Evolutionary conservation across 2,113 vertebrate species (phyloP), one percentile per base, ranked within the genome.

Genomic region (Pollachius pollachius): DNA sequence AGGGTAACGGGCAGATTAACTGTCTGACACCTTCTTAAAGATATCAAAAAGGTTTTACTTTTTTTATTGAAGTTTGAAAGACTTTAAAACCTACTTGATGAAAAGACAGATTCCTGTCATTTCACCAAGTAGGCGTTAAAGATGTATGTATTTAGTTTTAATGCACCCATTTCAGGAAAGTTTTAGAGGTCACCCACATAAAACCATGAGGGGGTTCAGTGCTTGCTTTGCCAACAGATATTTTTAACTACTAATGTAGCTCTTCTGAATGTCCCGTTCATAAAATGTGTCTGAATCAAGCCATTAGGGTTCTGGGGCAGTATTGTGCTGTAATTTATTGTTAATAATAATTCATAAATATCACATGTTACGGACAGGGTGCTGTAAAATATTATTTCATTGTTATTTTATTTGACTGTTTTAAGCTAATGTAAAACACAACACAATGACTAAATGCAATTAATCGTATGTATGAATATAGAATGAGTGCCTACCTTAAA

Each of bases 1-100:
- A 23, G 69, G 78, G 69, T 77, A 68, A 80, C 37, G 73, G 58
- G 62, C 73, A 74, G 71, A 81, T 65, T 60, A 64, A 75, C 41
- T 72, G 72, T 64, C 54, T 60, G 34, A 27, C 27, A 65, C 34
- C 9, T 18, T 18, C 64, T 54, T 48, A 67, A 9, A 73, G 63
- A 21, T 48, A 69, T 58, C 16, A 30, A 25, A 7, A 34, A 8
- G 15, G 60, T 16, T 48, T 23, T 0, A 6, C 41, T 67, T 65
- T 21, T 69, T 21, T 64, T 62, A 62, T 62, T 62, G 15, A 56
- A 62, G 67, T 69, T 3, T 15, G 23, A 1, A 61, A 17, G 17
- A n/a, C 56, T 64, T 23, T n/a, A n/a, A n/a, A n/a, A n/a, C n/a
- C n/a, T n/a, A n/a, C n/a, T n/a, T n/a, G n/a, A n/a, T n/a, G n/a